These are phyloP conservation scores for Austrofundulus limnaeus DNA, from an alignment of 2,113 vertebrate species.

Conservation along the genomic window DNA sequence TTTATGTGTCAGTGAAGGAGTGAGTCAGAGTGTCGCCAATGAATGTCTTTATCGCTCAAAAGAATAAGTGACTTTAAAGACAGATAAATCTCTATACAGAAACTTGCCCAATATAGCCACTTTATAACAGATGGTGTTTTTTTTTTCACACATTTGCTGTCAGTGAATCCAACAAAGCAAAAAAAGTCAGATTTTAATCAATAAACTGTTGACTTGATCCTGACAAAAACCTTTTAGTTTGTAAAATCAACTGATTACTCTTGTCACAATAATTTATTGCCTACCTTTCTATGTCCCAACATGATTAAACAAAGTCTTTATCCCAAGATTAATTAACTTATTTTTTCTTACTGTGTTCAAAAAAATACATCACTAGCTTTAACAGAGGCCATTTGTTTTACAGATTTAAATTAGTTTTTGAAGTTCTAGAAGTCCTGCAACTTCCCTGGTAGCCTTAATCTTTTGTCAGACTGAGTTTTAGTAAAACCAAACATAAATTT, in stretches of 20 bases:
- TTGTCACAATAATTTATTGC: not conserved
- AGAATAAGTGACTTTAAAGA: not conserved
- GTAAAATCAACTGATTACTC: slow-evolving; percentile 1
- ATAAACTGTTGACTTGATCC: not conserved
- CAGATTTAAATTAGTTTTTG: slow-evolving; percentile 7
- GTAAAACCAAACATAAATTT: too few species aligned
- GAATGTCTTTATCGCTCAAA: not conserved
- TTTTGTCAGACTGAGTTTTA: slow-evolving; percentile 28
- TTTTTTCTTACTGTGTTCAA: not conserved
- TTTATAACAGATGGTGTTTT: not conserved
- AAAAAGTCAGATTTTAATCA: not conserved
- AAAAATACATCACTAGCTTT: too few species aligned
- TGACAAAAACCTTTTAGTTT: not conserved
- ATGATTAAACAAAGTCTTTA: not conserved
- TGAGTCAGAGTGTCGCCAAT: not conserved
- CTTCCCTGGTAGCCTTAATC: slow-evolving; percentile 15
- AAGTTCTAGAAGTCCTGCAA: not conserved
- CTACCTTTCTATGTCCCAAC: not conserved
- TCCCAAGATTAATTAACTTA: not conserved
- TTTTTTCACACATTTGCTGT: not conserved
- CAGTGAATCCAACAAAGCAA: not conserved
- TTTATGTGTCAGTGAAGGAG: slow-evolving; percentile 3
- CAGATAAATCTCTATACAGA: not conserved
- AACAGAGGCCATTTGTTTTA: not conserved
- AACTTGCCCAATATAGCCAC: not conserved